Conservation (phyloP, 2,888 invertebrate genomes). For the Heliconius ethilla region DNA sequence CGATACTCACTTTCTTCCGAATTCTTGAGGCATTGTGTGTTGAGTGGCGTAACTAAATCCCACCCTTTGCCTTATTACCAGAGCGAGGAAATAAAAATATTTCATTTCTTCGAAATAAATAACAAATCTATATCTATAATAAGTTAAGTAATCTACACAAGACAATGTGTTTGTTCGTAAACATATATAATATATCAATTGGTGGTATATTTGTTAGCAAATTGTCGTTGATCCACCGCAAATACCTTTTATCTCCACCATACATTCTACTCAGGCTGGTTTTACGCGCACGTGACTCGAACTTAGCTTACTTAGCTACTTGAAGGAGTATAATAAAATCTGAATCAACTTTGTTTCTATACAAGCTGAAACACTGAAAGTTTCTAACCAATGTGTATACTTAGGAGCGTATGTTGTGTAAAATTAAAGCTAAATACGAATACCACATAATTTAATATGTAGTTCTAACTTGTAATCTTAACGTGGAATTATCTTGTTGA, state of each 20-base stretch:
- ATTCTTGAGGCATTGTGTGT: too few species aligned
- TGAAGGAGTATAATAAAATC: constrained; percentile 43
- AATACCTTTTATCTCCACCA: constrained; percentile 39
- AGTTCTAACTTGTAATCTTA: constrained; percentile 5
- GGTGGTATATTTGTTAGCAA: constrained; percentile 12
- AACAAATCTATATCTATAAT: too few species aligned
- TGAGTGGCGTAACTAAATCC: too few species aligned
- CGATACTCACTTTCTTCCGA: too few species aligned
- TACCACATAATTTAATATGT: constrained; percentile 24
- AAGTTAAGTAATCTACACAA: not conserved
- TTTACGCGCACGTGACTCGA: constrained; percentile 40
- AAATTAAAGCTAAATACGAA: constrained; percentile 23
- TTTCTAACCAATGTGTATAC: constrained; percentile 32
- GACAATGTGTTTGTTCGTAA: not conserved
- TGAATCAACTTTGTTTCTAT: constrained; percentile 41
- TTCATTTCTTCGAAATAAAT: too few species aligned
- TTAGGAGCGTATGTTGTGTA: constrained; percentile 20
- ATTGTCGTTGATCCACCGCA: constrained; percentile 32
- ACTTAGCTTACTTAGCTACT: constrained; percentile 36
- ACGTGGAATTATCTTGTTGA: constrained; percentile 6
- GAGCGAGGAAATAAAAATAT: too few species aligned
- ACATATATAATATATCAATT: constrained; percentile 19
- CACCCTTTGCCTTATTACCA: too few species aligned
- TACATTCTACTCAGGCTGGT: constrained; percentile 38
- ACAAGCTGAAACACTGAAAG: constrained; percentile 39